Evolutionary conservation across 2,797 vertebrate genomes (phyloP).

Genomic region (Phylloscopus collybita): DNA sequence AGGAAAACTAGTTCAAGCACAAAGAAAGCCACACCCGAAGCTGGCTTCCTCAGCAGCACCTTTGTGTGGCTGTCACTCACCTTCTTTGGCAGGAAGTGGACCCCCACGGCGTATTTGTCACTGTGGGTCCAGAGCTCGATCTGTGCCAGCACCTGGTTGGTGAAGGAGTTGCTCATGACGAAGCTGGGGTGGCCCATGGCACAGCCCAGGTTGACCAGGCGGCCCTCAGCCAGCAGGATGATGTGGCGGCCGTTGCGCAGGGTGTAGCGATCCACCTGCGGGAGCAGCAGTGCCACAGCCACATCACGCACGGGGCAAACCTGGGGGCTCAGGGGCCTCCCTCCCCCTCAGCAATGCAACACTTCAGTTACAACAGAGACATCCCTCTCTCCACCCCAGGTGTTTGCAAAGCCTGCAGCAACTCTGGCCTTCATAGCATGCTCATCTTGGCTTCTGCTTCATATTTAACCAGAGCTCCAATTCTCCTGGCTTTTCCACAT

Average conservation of each 20-base stretch:
- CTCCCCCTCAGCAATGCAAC: not conserved
- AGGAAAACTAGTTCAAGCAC: not conserved
- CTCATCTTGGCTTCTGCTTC: not conserved
- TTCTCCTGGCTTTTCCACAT: not conserved
- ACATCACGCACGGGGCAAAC: not conserved
- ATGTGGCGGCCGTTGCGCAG: constrained; percentile 89
- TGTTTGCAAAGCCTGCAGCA: not conserved
- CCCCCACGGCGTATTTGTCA: constrained; percentile 89
- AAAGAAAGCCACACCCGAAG: not conserved
- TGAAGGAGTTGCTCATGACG: constrained; percentile 99
- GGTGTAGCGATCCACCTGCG: constrained; percentile 91
- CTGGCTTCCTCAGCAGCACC: not conserved
- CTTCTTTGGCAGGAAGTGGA: constrained; percentile 98
- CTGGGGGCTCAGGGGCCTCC: not conserved
- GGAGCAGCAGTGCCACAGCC: not conserved
- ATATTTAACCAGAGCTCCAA: not conserved
- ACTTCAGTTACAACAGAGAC: fast-evolving
- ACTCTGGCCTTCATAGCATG: not conserved
- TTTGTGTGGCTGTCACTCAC: constrained; percentile 70
- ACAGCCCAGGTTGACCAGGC: constrained; percentile 95
- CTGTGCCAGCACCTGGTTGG: constrained; percentile 98
- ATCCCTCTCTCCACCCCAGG: not conserved
- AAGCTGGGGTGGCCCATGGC: constrained; percentile 98
- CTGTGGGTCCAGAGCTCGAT: constrained; percentile 95
- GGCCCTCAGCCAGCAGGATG: constrained; percentile 93